A percentile compares a stretch with the other conserved stretches of the same genome.
Conservation (phyloP, 1,140 invertebrate genomes). For the Drosophila murphyi region DNA sequence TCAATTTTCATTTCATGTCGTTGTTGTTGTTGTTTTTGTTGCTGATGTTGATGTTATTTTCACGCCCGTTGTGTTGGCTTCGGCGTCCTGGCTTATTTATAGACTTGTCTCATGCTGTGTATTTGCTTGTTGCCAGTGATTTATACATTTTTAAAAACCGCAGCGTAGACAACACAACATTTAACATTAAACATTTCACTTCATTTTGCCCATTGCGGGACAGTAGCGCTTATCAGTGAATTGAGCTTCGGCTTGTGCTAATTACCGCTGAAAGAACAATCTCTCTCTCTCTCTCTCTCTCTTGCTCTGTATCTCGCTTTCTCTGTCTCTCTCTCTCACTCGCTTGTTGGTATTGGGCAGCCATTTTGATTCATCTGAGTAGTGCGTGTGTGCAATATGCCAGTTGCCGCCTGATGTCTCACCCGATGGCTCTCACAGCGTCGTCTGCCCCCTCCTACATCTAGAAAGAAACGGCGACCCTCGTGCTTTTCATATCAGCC, state of each 20-base stretch:
- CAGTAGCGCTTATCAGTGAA: constrained; percentile 23
- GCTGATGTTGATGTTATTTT: constrained; percentile 32
- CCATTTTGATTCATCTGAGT: constrained; percentile 58
- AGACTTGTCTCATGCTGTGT: constrained; percentile 83
- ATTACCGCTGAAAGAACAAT: constrained; percentile 43
- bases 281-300: neutral
- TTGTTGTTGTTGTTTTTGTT: constrained; percentile 47
- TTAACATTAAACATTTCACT: neutral
- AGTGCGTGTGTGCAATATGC: constrained; percentile 74
- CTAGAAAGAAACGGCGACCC: constrained; percentile 34
- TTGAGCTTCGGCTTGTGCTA: constrained; percentile 29
- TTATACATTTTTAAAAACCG: constrained; percentile 83
- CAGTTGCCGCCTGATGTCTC: constrained; percentile 25
- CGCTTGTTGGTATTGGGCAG: constrained; percentile 28
- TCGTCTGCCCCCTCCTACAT: no score
- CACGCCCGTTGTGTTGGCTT: constrained; percentile 54
- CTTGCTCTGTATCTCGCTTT: neutral
- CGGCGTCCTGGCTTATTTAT: constrained; percentile 62
- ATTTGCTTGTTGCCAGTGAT: constrained; percentile 83
- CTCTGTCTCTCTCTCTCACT: neutral
- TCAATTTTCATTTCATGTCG: constrained; percentile 41
- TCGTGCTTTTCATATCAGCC: constrained; percentile 74
- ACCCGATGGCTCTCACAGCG: no score
- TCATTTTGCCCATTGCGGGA: constrained; percentile 3
- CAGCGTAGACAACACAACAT: constrained; percentile 20